These are phyloP conservation scores for Tolypeutes matacus DNA, from an alignment of 2,797 vertebrate species.

Conservation along the genomic window DNA sequence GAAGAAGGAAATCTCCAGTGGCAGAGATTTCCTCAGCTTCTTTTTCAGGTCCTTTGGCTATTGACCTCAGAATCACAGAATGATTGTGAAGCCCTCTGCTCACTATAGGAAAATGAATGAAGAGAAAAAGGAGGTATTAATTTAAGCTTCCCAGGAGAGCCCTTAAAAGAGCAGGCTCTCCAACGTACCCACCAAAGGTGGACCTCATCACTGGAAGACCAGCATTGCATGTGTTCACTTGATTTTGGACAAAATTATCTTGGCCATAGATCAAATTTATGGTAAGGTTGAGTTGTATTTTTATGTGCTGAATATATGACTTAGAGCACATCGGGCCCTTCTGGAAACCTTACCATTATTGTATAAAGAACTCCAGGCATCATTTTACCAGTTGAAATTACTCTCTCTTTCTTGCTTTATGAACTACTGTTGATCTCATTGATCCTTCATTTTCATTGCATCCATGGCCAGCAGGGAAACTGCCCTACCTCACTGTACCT, in stretches of 20 bases:
- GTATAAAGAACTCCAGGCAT: neutral
- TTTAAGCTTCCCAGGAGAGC: slow-evolving; percentile 15
- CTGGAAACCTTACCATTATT: slow-evolving; percentile 39
- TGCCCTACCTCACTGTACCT: neutral
- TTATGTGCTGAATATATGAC: neutral
- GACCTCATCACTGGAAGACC: neutral
- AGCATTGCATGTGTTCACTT: neutral
- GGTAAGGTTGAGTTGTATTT: neutral
- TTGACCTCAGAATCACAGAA: neutral
- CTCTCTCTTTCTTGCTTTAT: slow-evolving; percentile 53
- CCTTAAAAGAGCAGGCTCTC: neutral
- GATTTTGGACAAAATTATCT: neutral
- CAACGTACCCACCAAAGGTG: neutral
- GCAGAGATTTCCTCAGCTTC: neutral
- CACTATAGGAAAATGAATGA: neutral
- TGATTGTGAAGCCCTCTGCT: neutral
- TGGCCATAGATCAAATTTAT: neutral
- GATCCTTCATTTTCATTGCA: neutral
- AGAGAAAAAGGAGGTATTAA: neutral
- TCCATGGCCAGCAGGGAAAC: slow-evolving; percentile 44
- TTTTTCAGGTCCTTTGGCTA: neutral
- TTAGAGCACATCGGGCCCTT: neutral
- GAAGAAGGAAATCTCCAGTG: neutral
- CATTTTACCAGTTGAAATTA: slow-evolving; percentile 62
- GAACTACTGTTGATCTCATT: neutral